Evolutionary conservation across 2,113 vertebrate species (phyloP).

Genomic region (Nanger granti): DNA sequence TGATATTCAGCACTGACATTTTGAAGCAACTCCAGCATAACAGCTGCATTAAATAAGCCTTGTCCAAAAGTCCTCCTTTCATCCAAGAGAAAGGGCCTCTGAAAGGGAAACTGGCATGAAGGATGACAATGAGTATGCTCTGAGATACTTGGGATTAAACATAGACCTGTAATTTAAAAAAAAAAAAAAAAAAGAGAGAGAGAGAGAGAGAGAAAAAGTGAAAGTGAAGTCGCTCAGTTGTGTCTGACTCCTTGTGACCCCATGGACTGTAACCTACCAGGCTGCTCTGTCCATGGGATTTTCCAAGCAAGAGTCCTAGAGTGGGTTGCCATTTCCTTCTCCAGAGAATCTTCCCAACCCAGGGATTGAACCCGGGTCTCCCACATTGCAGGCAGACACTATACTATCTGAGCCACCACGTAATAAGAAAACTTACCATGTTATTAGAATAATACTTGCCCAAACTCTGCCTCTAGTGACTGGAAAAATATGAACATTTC

Average conservation of each 20-base stretch:
- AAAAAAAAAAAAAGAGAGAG: not conserved
- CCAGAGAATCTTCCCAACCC: not conserved
- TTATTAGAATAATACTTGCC: not conserved
- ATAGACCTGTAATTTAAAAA: not conserved
- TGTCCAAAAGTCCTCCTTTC: slow-evolving; percentile 34
- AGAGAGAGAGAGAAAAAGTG: not conserved
- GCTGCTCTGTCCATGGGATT: not conserved
- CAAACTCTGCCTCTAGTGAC: not conserved
- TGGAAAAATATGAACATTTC: not conserved
- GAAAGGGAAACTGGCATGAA: not conserved
- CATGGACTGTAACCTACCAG: not conserved
- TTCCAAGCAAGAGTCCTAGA: not conserved
- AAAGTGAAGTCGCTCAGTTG: not conserved
- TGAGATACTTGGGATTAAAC: not conserved
- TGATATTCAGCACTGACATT: slow-evolving; percentile 61
- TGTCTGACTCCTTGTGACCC: not conserved
- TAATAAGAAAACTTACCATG: not conserved
- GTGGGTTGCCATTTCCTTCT: not conserved
- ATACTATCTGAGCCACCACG: not conserved
- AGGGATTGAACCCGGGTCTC: accelerated
- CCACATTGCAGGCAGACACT: not conserved
- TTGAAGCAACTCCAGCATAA: slow-evolving; percentile 27
- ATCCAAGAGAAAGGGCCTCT: not conserved
- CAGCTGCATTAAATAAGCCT: slow-evolving; percentile 48
- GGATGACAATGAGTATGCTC: not conserved